phyloP scores from a whole-genome alignment of 2,113 vertebrate genomes.

The Nannospalax galili region DNA sequence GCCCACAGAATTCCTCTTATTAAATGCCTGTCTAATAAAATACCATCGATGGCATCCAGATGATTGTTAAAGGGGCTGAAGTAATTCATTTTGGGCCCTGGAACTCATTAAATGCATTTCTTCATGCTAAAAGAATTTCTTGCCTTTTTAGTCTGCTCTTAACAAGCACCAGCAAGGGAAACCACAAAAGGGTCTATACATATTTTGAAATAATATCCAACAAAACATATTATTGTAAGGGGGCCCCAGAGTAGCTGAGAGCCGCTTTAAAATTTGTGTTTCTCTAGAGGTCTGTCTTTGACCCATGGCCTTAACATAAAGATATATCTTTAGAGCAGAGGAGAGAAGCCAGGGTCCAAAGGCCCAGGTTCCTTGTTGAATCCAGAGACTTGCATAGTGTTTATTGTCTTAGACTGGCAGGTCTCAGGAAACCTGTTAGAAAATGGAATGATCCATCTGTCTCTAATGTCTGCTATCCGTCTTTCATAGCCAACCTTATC shows the following conservation, averaged over 20 bases:
- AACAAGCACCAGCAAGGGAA: slow-evolving; percentile 61
- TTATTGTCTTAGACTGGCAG: not conserved
- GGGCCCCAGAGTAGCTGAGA: not conserved
- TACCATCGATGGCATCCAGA: slow-evolving; percentile 59
- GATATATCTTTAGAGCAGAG: not conserved
- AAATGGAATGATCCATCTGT: not conserved
- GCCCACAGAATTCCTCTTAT: slow-evolving; percentile 80
- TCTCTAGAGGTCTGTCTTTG: not conserved
- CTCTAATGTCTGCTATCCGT: not conserved
- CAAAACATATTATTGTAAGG: not conserved
- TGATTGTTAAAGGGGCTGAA: slow-evolving; percentile 42
- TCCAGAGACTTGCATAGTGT: not conserved
- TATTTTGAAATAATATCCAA: slow-evolving; percentile 62
- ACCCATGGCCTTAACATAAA: not conserved
- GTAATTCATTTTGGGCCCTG: slow-evolving; percentile 60
- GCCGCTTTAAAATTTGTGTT: not conserved
- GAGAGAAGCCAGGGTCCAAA: not conserved
- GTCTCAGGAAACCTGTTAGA: not conserved
- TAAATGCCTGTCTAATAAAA: slow-evolving; percentile 81
- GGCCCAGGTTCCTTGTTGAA: not conserved
- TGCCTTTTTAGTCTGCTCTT: slow-evolving; percentile 22
- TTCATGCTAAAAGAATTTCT: slow-evolving; percentile 76
- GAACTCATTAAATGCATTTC: slow-evolving; percentile 76
- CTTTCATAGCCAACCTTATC: not conserved
- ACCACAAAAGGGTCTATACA: not conserved